Evolutionary conservation across 1,140 invertebrate species (phyloP).

Genomic region (Paramacrobiotus metropolitanus): DNA sequence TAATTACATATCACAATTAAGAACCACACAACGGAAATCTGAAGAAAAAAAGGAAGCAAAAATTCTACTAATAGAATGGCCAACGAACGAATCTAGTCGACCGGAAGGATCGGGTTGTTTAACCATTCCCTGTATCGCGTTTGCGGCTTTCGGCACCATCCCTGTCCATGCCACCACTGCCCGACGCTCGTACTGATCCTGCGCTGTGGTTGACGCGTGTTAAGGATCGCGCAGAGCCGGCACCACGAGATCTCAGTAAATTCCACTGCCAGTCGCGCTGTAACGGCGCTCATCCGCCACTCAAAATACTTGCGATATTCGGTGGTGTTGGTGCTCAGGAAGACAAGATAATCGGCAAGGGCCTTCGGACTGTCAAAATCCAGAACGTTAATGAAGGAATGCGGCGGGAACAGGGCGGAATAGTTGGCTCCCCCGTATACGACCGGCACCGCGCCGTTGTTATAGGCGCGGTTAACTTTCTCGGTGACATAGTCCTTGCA

Average conservation of each 20-base stretch:
- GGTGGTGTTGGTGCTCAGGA: background rate
- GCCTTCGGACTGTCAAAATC: background rate
- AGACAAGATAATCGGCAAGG: background rate
- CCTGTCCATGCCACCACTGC: background rate
- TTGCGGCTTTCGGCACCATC: no score
- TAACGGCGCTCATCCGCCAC: background rate
- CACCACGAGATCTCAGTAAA: background rate
- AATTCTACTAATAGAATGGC: no score
- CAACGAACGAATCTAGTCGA: no score
- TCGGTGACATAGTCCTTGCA: background rate
- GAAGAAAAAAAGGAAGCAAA: no score
- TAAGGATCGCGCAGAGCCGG: background rate
- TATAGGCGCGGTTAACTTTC: background rate
- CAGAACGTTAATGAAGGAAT: background rate
- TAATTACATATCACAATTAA: no score
- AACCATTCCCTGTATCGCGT: no score
- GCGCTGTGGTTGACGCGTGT: background rate
- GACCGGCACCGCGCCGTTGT: background rate
- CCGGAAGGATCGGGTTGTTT: no score
- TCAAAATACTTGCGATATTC: background rate
- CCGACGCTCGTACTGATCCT: background rate
- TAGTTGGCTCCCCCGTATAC: background rate
- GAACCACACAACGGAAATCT: no score
- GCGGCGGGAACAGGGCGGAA: background rate
- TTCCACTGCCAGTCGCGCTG: background rate